Conservation (phyloP, 2,888 invertebrate species). For the Herminia tarsipennalis region DNA sequence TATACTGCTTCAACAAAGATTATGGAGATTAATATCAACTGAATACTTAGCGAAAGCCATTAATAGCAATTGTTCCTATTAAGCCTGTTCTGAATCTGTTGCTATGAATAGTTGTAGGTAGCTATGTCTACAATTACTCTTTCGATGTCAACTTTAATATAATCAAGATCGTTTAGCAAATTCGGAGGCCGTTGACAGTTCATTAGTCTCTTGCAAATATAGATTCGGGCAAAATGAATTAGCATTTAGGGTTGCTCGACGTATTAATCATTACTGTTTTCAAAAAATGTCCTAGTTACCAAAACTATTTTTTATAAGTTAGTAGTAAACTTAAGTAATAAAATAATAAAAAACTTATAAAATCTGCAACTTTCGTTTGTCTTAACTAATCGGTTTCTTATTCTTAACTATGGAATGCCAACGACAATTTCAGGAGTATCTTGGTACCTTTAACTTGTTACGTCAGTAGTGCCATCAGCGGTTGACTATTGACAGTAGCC, state of each 20-base stretch:
- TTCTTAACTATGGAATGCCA: too few species aligned
- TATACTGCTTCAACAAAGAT: constrained; percentile 22
- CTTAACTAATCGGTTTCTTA: too few species aligned
- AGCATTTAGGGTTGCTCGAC: not conserved
- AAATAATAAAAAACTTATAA: too few species aligned
- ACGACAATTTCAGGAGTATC: too few species aligned
- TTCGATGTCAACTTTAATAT: constrained; percentile 34
- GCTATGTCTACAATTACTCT: constrained; percentile 20
- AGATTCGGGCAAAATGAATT: not conserved
- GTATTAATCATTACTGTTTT: too few species aligned
- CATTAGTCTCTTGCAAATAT: not conserved
- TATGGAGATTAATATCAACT: constrained; percentile 42
- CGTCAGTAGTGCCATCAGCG: too few species aligned
- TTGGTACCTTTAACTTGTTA: too few species aligned
- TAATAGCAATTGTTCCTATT: constrained; percentile 50
- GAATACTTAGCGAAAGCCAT: constrained; percentile 34
- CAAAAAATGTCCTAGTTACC: too few species aligned
- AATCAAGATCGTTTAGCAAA: constrained; percentile 26
- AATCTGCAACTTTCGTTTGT: too few species aligned
- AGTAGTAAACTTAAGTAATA: too few species aligned
- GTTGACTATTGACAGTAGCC: too few species aligned
- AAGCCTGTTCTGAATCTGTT: constrained; percentile 11
- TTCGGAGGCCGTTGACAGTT: constrained; percentile 29
- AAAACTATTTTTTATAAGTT: too few species aligned
- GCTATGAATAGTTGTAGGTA: not conserved